These are phyloP conservation scores for Torymus tubicola DNA, from an alignment of 2,888 invertebrate species.

Conservation along the genomic window DNA sequence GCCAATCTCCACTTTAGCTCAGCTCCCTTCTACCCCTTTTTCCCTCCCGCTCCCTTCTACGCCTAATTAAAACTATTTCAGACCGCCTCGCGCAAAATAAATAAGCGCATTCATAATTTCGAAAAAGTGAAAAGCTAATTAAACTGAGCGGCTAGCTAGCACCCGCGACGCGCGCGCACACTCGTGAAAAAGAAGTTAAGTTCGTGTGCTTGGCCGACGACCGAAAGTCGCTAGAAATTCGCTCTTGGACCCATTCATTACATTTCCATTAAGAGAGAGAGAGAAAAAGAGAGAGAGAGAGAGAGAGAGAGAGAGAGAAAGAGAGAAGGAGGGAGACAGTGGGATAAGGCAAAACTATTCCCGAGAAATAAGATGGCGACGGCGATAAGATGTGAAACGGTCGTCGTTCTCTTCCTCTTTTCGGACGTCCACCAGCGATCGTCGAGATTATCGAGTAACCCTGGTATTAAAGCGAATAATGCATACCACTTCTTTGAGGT, in stretches of 20 bases:
- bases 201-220: background rate
- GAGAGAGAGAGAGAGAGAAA: background rate
- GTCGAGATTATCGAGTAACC: constrained; percentile 47
- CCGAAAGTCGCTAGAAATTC: constrained; percentile 23
- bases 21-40: no score
- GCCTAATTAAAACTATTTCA: background rate
- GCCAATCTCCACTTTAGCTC: no score
- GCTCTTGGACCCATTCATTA: constrained; percentile 47
- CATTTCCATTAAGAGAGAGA: constrained; percentile 49
- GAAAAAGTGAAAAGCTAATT: constrained; percentile 33
- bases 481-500: background rate
- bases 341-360: constrained; percentile 32
- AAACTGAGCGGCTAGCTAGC: background rate
- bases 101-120: no score
- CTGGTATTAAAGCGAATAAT: constrained; percentile 43
- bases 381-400: constrained; percentile 42
- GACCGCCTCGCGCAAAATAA: no score
- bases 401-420: background rate
- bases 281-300: background rate
- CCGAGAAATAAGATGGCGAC: constrained; percentile 48
- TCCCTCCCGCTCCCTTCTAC: no score
- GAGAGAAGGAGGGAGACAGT: constrained; percentile 5
- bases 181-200: constrained; percentile 30
- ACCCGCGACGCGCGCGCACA: no score
- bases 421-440: constrained; percentile 23